Conservation (phyloP, 2,797 vertebrate species). For the Pangasius larnaudii region DNA sequence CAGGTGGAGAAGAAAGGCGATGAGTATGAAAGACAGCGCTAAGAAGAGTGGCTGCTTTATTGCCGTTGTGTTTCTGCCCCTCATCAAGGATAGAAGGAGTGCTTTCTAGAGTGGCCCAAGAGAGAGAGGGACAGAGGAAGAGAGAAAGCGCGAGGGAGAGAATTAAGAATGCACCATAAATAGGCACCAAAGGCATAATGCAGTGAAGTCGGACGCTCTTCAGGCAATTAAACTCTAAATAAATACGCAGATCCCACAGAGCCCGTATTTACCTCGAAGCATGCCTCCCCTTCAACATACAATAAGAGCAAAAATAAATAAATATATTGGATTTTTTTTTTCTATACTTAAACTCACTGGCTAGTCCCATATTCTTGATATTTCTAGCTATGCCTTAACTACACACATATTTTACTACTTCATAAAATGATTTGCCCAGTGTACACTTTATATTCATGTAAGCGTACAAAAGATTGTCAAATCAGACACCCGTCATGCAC, state of each 20-base stretch:
- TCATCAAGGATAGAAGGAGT: conserved; percentile 76
- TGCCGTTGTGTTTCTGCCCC: conserved; percentile 77
- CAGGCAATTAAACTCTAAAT: conserved; percentile 61
- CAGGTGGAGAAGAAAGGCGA: conserved; percentile 83
- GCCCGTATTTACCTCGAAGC: conserved; percentile 37
- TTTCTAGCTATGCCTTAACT: neutral
- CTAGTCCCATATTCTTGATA: conserved; percentile 6
- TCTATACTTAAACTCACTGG: conserved; percentile 51
- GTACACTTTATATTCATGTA: neutral
- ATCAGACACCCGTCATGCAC: conserved; percentile 35
- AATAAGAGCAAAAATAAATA: conserved; percentile 58
- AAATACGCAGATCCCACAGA: conserved; percentile 38
- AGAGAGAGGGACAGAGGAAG: conserved; percentile 54
- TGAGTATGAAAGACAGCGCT: conserved; percentile 79
- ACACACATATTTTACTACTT: neutral
- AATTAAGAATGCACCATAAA: conserved; percentile 80
- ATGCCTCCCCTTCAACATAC: conserved; percentile 65
- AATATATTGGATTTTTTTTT: conserved; percentile 1
- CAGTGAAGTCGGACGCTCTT: conserved; percentile 70
- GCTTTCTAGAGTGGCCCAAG: conserved; percentile 76
- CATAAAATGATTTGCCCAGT: neutral
- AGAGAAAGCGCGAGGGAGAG: conserved; percentile 49
- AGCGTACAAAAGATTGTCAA: conserved; percentile 14
- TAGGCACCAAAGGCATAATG: conserved; percentile 73
- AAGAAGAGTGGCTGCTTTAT: conserved; percentile 79